A percentile compares a stretch with the other conserved stretches of the same genome.
Conservation (phyloP, 2,888 invertebrate genomes). For the Acleris holmiana region DNA sequence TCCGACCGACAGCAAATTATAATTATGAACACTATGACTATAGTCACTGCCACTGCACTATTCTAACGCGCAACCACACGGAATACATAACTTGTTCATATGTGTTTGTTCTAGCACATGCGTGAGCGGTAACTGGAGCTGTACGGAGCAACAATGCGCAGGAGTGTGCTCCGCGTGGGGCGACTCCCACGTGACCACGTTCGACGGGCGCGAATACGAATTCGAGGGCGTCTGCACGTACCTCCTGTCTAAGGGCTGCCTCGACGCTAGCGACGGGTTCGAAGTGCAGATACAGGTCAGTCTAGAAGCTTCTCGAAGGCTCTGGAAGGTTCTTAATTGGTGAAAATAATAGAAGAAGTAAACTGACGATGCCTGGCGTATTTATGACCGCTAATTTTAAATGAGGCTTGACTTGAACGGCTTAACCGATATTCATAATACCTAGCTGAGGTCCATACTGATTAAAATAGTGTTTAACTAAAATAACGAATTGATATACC, state of each 20-base stretch:
- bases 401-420: too few relatives aligned
- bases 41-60: too few relatives aligned
- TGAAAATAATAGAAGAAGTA: too few relatives aligned
- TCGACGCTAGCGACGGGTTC: slow-evolving; percentile 86
- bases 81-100: neutral
- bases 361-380: too few relatives aligned
- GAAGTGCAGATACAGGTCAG: slow-evolving; percentile 89
- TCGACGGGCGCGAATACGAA: slow-evolving; percentile 92
- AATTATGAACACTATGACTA: too few relatives aligned
- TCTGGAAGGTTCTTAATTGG: neutral
- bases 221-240: slow-evolving; percentile 96
- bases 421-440: too few relatives aligned
- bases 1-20: too few relatives aligned
- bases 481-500: too few relatives aligned
- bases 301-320: neutral
- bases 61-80: too few relatives aligned
- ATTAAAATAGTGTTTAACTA: too few relatives aligned
- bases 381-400: too few relatives aligned
- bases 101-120: slow-evolving; percentile 82
- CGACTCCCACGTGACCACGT: slow-evolving; percentile 94
- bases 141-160: slow-evolving; percentile 89
- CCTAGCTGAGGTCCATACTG: too few relatives aligned
- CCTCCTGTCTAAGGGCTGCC: slow-evolving; percentile 89
- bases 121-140: slow-evolving; percentile 91
- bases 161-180: slow-evolving; percentile 94